A percentile compares a stretch with the other conserved stretches of the same genome.
Conservation (phyloP, 2,113 vertebrate species). For the Antechinus flavipes region DNA sequence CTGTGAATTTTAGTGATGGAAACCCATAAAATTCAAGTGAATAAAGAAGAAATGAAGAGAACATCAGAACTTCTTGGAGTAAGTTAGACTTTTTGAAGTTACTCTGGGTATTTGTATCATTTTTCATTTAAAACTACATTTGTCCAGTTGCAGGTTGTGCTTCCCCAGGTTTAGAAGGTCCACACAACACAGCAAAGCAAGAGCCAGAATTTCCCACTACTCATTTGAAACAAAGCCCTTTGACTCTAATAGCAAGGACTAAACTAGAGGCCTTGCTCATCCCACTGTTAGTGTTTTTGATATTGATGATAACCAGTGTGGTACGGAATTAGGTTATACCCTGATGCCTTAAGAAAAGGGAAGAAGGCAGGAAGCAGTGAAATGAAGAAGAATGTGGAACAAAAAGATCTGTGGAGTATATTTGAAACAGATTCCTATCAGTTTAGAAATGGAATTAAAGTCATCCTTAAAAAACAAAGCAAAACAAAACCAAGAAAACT, state of each 20-base stretch:
- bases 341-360: neutral
- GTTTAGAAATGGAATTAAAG: neutral
- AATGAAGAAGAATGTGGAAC: neutral
- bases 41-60: slow-evolving; percentile 89
- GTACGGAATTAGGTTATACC: neutral
- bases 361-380: neutral
- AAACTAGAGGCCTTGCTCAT: neutral
- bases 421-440: neutral
- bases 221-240: neutral
- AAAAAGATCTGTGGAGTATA: neutral
- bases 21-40: slow-evolving; percentile 88
- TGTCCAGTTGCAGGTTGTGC: neutral
- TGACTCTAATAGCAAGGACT: neutral
- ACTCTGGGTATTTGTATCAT: neutral
- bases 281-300: neutral
- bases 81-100: slow-evolving; percentile 7
- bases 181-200: neutral
- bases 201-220: neutral
- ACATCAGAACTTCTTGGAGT: slow-evolving; percentile 93
- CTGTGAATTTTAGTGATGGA: slow-evolving; percentile 91
- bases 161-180: neutral
- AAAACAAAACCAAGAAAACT: too few relatives aligned
- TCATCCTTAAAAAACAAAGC: neutral
- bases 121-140: neutral
- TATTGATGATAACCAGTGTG: neutral